A percentile compares a stretch with the other conserved stretches of the same genome.
Conservation (phyloP, 2,113 vertebrate genomes). For the Telmatochromis sp. region DNA sequence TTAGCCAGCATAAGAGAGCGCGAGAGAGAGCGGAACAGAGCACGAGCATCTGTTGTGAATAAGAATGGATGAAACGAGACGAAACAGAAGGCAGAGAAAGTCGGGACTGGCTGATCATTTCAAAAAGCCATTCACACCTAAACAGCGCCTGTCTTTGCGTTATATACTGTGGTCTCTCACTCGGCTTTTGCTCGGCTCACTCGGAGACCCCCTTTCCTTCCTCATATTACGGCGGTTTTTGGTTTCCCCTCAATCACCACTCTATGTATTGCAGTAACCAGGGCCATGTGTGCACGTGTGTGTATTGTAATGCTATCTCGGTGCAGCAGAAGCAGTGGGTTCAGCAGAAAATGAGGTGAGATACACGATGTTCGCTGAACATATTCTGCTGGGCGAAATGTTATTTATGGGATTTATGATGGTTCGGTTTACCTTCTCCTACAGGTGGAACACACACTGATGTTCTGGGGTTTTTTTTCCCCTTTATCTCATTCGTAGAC, state of each 20-base stretch:
- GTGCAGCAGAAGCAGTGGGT: not conserved
- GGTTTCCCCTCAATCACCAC: constrained; percentile 58
- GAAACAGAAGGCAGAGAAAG: constrained; percentile 2
- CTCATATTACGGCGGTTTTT: constrained; percentile 37
- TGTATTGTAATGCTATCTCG: constrained; percentile 13
- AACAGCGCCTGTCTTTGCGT: not conserved
- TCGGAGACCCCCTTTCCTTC: not conserved
- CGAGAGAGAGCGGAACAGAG: not conserved
- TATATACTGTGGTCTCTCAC: not conserved
- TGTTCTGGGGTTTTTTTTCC: rapidly evolving
- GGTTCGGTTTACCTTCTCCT: not conserved
- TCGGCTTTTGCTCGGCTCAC: not conserved
- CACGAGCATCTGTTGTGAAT: constrained; percentile 36
- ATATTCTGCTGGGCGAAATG: not conserved
- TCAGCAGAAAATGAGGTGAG: not conserved
- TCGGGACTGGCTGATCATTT: not conserved
- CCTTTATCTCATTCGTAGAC: not conserved
- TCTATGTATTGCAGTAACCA: constrained; percentile 55
- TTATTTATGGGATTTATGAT: not conserved
- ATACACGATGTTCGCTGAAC: not conserved
- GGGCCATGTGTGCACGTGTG: constrained; percentile 44
- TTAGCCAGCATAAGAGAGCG: not conserved
- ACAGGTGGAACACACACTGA: not conserved
- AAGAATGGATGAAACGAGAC: constrained; percentile 14
- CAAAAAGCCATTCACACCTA: not conserved